These are phyloP conservation scores for Etheostoma spectabile DNA, from an alignment of 2,113 vertebrate genomes.

Conservation along the genomic window DNA sequence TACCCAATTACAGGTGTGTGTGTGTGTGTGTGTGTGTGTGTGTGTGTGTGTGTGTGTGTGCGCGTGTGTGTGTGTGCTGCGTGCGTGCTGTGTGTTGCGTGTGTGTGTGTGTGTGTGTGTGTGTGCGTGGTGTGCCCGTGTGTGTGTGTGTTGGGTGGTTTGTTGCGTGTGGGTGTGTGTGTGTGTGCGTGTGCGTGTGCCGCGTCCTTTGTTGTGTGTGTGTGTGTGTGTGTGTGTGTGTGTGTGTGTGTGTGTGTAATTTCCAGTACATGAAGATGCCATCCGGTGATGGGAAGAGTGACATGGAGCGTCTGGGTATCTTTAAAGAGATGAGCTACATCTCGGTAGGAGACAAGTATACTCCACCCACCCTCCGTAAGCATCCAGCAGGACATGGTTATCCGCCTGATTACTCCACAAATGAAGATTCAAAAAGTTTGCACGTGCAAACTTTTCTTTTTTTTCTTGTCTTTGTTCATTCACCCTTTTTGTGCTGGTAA, in stretches of 20 bases:
- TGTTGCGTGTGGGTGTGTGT: too few relatives aligned
- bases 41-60: too few relatives aligned
- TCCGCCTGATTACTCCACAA: neutral
- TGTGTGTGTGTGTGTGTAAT: slow-evolving; percentile 13
- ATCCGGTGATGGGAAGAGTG: slow-evolving; percentile 82
- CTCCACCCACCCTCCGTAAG: slow-evolving; percentile 65
- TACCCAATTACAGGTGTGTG: too few relatives aligned
- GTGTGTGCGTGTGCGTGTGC: neutral
- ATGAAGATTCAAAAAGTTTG: neutral
- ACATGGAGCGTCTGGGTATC: slow-evolving; percentile 91
- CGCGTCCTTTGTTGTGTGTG: neutral
- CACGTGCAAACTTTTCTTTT: too few relatives aligned
- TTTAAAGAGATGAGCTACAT: slow-evolving; percentile 92
- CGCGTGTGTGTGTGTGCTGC: too few relatives aligned
- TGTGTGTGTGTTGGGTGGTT: too few relatives aligned
- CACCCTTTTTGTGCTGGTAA: too few relatives aligned
- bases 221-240: slow-evolving; percentile 11
- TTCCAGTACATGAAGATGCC: slow-evolving; percentile 43
- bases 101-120: too few relatives aligned
- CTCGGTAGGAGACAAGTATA: slow-evolving; percentile 89
- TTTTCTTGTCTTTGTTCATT: too few relatives aligned
- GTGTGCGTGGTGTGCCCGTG: too few relatives aligned
- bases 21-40: too few relatives aligned
- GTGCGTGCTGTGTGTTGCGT: too few relatives aligned
- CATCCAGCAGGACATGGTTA: neutral